Conservation (phyloP, 2,797 vertebrate genomes). For the Philypnodon macrostomus region DNA sequence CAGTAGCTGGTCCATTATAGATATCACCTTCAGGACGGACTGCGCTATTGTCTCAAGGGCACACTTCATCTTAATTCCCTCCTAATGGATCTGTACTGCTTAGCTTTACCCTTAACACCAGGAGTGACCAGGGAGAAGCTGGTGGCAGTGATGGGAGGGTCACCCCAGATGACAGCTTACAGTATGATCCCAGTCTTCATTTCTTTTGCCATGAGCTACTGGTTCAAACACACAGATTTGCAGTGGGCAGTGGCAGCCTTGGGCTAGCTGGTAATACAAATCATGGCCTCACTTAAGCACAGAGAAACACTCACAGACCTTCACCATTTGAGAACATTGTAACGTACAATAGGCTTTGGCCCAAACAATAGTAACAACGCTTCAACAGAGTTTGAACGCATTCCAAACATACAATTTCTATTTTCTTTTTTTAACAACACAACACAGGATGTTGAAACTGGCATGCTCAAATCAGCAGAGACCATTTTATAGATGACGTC, state of each 20-base stretch:
- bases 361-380: slow-evolving; percentile 76
- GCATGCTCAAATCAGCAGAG: slow-evolving; percentile 81
- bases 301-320: slow-evolving; percentile 78
- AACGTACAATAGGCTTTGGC: slow-evolving; percentile 68
- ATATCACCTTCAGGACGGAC: slow-evolving; percentile 58
- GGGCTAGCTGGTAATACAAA: slow-evolving; percentile 70
- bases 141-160: slow-evolving; percentile 65
- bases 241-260: slow-evolving; percentile 72
- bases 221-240: slow-evolving; percentile 64
- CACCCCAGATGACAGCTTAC: slow-evolving; percentile 44
- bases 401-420: slow-evolving; percentile 70
- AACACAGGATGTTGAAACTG: slow-evolving; percentile 80
- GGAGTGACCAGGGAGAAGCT: slow-evolving; percentile 45
- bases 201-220: slow-evolving; percentile 41
- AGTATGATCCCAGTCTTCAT: slow-evolving; percentile 29
- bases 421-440: slow-evolving; percentile 70
- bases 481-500: slow-evolving; percentile 52
- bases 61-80: slow-evolving; percentile 60
- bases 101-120: slow-evolving; percentile 43
- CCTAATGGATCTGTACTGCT: slow-evolving; percentile 61
- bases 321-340: slow-evolving; percentile 73
- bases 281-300: slow-evolving; percentile 77
- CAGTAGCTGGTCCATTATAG: slow-evolving; percentile 55
- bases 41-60: slow-evolving; percentile 55
- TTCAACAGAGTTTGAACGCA: slow-evolving; percentile 80